Percentiles rank a stretch among this genome's conserved stretches.
Evolutionary conservation across 2,888 invertebrate genomes (phyloP).

Genomic region (Scaeva pyrastri): DNA sequence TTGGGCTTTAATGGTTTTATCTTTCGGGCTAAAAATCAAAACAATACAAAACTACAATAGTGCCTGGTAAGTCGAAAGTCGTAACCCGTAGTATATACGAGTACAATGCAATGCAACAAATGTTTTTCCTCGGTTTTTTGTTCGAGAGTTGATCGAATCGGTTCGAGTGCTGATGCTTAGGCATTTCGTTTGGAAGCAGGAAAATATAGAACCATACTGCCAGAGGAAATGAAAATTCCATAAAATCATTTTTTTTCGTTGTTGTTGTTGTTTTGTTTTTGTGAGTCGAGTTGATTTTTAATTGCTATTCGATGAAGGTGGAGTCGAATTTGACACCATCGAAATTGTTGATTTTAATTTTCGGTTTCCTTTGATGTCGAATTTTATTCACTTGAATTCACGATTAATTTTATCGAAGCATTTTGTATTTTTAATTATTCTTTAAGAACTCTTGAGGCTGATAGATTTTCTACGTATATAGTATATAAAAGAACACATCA

Average conservation of each 20-base stretch:
- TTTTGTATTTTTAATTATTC: no score
- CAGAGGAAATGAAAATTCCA: not conserved
- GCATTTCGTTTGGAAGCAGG: not conserved
- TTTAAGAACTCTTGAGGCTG: no score
- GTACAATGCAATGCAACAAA: conserved; percentile 36
- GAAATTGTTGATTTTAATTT: not conserved
- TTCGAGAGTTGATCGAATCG: conserved; percentile 34
- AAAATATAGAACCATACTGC: not conserved
- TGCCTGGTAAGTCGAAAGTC: not conserved
- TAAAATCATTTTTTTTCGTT: not conserved
- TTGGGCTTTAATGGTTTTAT: conserved; percentile 44
- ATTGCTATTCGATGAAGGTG: not conserved
- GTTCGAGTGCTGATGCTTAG: no score
- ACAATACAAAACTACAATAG: conserved; percentile 8
- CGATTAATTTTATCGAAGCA: no score
- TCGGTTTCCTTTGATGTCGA: not conserved
- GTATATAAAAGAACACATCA: no score
- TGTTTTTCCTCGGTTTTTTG: conserved; percentile 45
- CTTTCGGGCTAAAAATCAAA: conserved; percentile 56
- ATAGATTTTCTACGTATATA: no score
- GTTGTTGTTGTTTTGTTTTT: no score
- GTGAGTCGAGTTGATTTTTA: not conserved
- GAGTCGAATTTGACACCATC: not conserved
- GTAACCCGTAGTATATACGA: not conserved
- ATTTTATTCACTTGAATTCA: no score